A percentile compares a stretch with the other conserved stretches of the same genome.
Conservation (phyloP, 2,113 vertebrate species). For the Siphamia tubifer region DNA sequence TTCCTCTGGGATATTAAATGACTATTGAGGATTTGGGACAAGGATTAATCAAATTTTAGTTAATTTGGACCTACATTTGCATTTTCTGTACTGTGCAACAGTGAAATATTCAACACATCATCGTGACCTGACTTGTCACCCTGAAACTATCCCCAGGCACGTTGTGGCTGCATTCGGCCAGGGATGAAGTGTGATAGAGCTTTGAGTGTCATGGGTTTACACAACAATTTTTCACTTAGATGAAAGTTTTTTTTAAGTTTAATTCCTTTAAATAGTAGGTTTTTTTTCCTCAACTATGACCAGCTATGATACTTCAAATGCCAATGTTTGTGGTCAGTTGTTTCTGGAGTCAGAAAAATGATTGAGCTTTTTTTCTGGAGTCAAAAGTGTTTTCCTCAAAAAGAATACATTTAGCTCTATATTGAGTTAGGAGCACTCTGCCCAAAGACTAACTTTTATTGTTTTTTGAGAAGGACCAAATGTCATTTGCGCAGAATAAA, state of each 20-base stretch:
- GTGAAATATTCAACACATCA: slow-evolving; percentile 43
- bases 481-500: too few species aligned
- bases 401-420: too few species aligned
- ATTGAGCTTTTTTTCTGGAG: too few species aligned
- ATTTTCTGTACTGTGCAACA: neutral
- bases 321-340: neutral
- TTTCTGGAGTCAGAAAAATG: slow-evolving; percentile 1
- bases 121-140: slow-evolving; percentile 39
- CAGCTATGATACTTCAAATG: neutral
- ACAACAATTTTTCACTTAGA: neutral
- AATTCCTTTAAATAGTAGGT: too few species aligned
- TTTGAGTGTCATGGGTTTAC: slow-evolving; percentile 1
- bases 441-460: too few species aligned
- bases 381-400: too few species aligned
- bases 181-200: neutral
- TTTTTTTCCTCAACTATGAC: neutral
- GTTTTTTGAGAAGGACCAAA: too few species aligned
- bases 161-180: neutral
- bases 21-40: slow-evolving; percentile 54
- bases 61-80: slow-evolving; percentile 31
- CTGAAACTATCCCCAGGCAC: neutral
- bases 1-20: slow-evolving; percentile 31
- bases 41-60: slow-evolving; percentile 40
- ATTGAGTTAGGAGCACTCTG: too few species aligned
- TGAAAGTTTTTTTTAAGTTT: neutral